phyloP scores from a whole-genome alignment of 2,797 vertebrate species.

The Enteromius afrohamiltoni region DNA sequence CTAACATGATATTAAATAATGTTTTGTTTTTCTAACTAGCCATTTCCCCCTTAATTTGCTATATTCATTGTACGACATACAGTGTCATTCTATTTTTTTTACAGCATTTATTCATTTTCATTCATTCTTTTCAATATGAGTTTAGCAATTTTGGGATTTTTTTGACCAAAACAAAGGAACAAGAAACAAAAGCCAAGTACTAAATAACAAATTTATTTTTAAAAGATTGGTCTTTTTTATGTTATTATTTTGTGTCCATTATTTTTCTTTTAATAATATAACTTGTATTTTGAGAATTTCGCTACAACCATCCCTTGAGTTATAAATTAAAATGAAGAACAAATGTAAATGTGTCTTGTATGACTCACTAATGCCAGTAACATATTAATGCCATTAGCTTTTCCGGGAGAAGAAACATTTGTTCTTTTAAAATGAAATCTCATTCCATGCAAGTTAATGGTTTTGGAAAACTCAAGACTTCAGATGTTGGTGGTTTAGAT shows the following conservation, averaged over 20 bases:
- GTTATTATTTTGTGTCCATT: background rate
- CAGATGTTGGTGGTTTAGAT: background rate
- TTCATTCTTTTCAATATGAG: background rate
- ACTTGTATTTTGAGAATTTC: slow-evolving; percentile 1
- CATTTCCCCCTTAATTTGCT: background rate
- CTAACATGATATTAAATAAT: background rate
- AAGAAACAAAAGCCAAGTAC: background rate
- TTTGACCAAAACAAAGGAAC: background rate
- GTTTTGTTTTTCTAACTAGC: background rate
- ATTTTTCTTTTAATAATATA: background rate
- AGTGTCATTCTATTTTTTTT: background rate
- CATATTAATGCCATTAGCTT: background rate
- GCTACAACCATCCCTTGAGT: background rate
- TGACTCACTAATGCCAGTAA: background rate
- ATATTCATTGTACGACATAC: background rate
- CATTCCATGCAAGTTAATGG: background rate
- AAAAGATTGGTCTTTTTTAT: background rate
- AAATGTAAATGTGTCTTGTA: background rate
- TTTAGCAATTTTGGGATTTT: background rate
- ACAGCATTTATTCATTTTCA: background rate
- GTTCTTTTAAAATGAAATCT: background rate
- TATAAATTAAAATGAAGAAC: background rate
- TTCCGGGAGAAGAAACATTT: background rate
- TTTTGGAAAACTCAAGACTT: background rate
- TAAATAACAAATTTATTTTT: background rate